Base-by-base conservation (phyloP, 2,888 invertebrate genomes). In the Imbricaverruca yamaguchii region DNA sequence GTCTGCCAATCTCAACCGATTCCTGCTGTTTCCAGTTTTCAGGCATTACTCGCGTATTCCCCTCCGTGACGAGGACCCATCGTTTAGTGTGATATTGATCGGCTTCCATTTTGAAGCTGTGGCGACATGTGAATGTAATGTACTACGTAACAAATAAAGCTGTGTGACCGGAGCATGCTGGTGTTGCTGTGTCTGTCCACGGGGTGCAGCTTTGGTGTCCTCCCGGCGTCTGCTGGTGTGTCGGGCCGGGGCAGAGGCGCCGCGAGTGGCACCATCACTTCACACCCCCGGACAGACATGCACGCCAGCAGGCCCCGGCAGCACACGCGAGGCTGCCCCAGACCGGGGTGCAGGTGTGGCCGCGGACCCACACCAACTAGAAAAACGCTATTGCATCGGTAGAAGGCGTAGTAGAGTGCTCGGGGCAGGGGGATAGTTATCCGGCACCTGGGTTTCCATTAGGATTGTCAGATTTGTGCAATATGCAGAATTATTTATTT, bases 211-310 rank as follows among this genome's bases (percentile, higher is more conserved):
- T 65, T n/a, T 18, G 74, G 55, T 55, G 74, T 69, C 69, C 39
- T 53, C 69, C 23, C 69, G 69, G 69, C 69, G 18, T 53, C 53
- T 10, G 74, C 55, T 9, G 74, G 74, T 55, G 55, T 39, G 69
- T 67, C 69, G 55, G 74, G 74, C 13, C 74, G 74, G 74, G 74
- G 74, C 23, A 69, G 69, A 69, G 74, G 74, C 74, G 74, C 74
- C 74, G 55, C 74, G 15, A 12, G 69, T 25, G 69, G 25, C 69
- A 23, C 69, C 74, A 21, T 18, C 74, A 55, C 21, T 13, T 53
- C 18, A 55, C 21, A 11, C 74, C 55, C 74, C 74, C 39, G 74
- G 53, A 55, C 74, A 55, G 53, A 55, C 74, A 18, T 18, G 15
- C 74, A 74, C 74, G 39, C 74, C 74, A 74, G 74, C 74, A 18